Percentiles rank a stretch among this genome's conserved stretches.
phyloP scores from a whole-genome alignment of 2,888 invertebrate species.

The Chouioia cunea region DNA sequence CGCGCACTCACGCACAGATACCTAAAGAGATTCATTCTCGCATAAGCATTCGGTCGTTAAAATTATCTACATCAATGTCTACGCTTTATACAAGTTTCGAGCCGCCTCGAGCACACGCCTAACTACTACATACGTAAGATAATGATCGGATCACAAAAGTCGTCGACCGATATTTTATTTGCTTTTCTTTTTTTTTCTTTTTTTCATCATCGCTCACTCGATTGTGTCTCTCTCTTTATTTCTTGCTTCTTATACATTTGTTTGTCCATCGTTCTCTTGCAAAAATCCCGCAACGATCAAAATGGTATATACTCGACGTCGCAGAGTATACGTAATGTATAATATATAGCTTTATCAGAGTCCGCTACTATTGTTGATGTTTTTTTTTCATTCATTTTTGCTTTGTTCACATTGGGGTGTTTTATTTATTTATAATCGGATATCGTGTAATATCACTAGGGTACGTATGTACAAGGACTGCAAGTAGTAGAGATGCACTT shows the following conservation, averaged over 20 bases:
- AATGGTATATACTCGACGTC: too few species aligned
- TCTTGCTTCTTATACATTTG: too few species aligned
- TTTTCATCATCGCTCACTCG: background rate
- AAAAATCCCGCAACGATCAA: too few species aligned
- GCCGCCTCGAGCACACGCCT: constrained; percentile 19
- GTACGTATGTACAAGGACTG: constrained; percentile 67
- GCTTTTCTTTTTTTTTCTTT: background rate
- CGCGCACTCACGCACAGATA: too few species aligned
- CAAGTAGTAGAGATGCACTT: constrained; percentile 61
- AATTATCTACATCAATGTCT: constrained; percentile 63
- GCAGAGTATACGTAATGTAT: too few species aligned
- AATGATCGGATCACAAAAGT: constrained; percentile 43
- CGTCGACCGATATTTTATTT: constrained; percentile 15
- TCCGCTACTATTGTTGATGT: too few species aligned
- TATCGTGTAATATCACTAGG: constrained; percentile 67
- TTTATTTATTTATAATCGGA: constrained; percentile 59
- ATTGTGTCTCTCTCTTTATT: too few species aligned
- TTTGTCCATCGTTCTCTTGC: too few species aligned
- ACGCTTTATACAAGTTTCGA: constrained; percentile 56
- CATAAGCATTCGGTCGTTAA: constrained; percentile 22
- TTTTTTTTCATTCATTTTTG: too few species aligned
- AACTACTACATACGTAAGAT: constrained; percentile 38
- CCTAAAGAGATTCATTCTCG: too few species aligned
- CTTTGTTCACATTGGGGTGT: too few species aligned
- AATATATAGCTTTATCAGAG: too few species aligned